Evolutionary conservation across 2,113 vertebrate genomes (phyloP).

Genomic region (Myanophis thanlyinensis): DNA sequence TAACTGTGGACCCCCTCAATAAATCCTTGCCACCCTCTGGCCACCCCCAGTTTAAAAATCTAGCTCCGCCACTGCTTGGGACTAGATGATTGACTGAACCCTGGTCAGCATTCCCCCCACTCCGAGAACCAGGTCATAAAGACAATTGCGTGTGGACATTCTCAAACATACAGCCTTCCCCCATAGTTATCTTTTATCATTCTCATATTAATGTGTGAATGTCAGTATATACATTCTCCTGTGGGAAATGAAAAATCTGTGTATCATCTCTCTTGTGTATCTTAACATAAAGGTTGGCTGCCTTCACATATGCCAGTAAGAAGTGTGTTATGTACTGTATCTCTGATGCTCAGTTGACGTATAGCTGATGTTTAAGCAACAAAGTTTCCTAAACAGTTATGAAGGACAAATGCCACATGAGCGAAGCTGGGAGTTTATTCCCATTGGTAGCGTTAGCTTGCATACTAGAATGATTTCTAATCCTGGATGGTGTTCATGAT

Average conservation of each 20-base stretch:
- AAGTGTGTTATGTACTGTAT: no score
- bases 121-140: not conserved
- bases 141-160: not conserved
- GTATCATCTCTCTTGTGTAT: not conserved
- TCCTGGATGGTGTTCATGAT: not conserved
- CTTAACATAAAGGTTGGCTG: not conserved
- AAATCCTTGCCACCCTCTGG: no score
- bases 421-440: not conserved
- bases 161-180: not conserved
- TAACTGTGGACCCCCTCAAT: no score
- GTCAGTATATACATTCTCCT: not conserved
- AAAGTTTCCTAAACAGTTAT: not conserved
- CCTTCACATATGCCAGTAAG: not conserved
- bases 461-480: not conserved
- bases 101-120: not conserved
- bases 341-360: not conserved
- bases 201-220: not conserved
- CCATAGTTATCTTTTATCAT: not conserved
- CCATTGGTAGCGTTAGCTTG: not conserved
- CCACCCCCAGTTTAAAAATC: no score
- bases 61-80: no score
- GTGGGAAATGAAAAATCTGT: not conserved
- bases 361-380: not conserved
- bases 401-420: not conserved
- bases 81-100: not conserved